These are phyloP conservation scores for Ormyrus thymus DNA, from an alignment of 2,888 invertebrate genomes.

Conservation along the genomic window DNA sequence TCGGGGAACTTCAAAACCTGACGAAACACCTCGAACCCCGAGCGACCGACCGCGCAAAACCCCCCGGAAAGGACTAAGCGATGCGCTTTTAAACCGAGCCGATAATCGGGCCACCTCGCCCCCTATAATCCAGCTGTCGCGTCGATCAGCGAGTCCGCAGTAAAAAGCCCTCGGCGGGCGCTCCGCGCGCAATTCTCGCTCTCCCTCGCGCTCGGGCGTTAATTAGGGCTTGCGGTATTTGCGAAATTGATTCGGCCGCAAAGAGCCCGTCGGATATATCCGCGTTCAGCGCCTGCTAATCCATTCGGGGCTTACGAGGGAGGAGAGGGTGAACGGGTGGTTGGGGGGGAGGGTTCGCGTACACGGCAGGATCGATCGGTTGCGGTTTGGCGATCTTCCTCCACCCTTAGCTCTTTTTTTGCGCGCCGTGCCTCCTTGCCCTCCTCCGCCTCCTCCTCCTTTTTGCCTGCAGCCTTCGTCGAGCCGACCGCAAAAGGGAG, in stretches of 20 bases:
- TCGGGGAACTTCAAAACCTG: too few relatives aligned
- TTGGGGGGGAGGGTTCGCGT: too few relatives aligned
- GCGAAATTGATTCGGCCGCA: constrained; percentile 45
- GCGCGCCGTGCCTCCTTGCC: background rate
- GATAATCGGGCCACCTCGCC: too few relatives aligned
- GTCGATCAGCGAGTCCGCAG: too few relatives aligned
- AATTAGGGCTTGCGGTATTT: constrained; percentile 50
- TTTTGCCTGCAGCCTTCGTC: background rate
- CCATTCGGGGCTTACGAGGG: constrained; percentile 11
- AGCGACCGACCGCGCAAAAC: too few relatives aligned
- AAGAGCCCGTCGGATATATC: constrained; percentile 14
- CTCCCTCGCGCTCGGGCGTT: background rate
- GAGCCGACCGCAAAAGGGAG: constrained; percentile 5
- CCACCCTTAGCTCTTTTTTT: constrained; percentile 17
- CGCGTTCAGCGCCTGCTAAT: constrained; percentile 21
- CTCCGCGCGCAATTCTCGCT: too few relatives aligned
- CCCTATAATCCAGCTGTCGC: too few relatives aligned
- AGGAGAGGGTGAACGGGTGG: background rate
- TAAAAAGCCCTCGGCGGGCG: too few relatives aligned
- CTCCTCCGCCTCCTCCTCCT: background rate
- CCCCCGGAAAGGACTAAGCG: too few relatives aligned
- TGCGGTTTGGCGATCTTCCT: constrained; percentile 55
- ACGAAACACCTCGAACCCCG: too few relatives aligned
- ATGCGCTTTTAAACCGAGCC: too few relatives aligned
- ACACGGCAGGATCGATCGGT: constrained; percentile 43